Evolutionary conservation across 2,797 vertebrate genomes (phyloP), one percentile per base, ranked within the genome.

Genomic region (Falco novaeseelandiae): DNA sequence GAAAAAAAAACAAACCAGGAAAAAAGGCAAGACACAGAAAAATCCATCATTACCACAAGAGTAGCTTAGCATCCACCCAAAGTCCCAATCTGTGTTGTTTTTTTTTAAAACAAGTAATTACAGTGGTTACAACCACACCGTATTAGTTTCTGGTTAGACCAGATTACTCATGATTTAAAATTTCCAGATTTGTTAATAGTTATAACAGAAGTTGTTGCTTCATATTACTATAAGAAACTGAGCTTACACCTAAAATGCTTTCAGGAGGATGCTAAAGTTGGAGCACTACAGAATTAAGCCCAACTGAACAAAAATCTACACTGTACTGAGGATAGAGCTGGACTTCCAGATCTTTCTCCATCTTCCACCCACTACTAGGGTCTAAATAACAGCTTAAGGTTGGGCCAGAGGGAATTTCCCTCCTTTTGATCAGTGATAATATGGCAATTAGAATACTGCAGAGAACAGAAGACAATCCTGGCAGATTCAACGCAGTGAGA

Each of bases 101-200:
- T 90, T 93, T 96, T 94, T 92, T 8, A 63, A 94, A 80, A 80
- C 62, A 71, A 79, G 65, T 76, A 94, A 91, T 90, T 91, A 88
- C 83, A 90, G 91, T 81, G 63, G 62, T 80, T 93, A 91, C 38
- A 84, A 84, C 87, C 95, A 83, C 89, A 88, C 5, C 81, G 54
- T 34, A 57, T 94, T 88, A 79, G 46, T 62, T 91, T 82, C 91
- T 96, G 87, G 82, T 94, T 88, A 91, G 77, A 87, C 66, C 29
- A 77, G 77, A 95, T 96, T 95, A 96, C 55, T 96, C 85, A 86
- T 78, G 73, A 95, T 94, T 90, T 93, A 46, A 93, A 90, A 87
- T 93, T 84, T 90, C 81, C 91, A 96, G 77, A 73, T 74, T 69
- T 73, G 48, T 71, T 94, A 95, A 93, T 85, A 87, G 83, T 48